These are phyloP conservation scores for Vollenhovia emeryi DNA, from an alignment of 1,140 invertebrate species.

Conservation along the genomic window DNA sequence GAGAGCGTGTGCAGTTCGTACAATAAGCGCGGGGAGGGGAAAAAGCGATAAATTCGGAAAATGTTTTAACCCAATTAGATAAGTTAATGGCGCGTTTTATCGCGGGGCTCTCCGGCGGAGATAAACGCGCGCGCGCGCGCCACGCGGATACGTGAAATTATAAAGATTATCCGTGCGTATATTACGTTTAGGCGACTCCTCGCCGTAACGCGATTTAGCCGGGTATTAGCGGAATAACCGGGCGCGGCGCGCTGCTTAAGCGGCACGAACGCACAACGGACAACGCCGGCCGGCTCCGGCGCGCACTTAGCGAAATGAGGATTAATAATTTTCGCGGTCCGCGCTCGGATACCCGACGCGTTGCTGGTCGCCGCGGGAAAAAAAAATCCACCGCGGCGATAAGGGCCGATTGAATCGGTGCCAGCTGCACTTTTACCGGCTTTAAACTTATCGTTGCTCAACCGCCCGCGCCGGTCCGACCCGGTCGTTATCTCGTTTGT, in stretches of 20 bases:
- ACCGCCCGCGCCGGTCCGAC: not conserved
- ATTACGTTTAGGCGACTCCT: constrained; percentile 3
- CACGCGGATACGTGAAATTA: constrained; percentile 13
- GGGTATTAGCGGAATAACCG: constrained; percentile 31
- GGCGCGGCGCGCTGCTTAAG: constrained; percentile 8
- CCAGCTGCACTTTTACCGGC: not conserved
- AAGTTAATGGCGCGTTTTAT: constrained; percentile 48
- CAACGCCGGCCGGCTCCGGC: not conserved
- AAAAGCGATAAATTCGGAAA: constrained; percentile 37
- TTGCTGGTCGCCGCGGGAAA: not conserved
- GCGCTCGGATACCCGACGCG: too few relatives aligned
- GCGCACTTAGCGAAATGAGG: constrained; percentile 43
- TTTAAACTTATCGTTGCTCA: not conserved
- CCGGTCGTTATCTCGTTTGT: not conserved
- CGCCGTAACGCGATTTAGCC: constrained; percentile 31
- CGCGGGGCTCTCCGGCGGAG: not conserved
- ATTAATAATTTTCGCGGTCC: constrained; percentile 32
- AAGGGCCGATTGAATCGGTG: constrained; percentile 10
- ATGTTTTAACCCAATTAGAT: constrained; percentile 50
- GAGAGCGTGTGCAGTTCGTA: too few relatives aligned
- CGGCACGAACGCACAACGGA: constrained; percentile 6
- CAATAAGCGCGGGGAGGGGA: not conserved
- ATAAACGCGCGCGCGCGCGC: not conserved
- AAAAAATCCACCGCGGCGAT: constrained; percentile 16
- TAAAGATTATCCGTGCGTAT: constrained; percentile 25